Conservation (phyloP, 1,140 invertebrate genomes). For the Heliothis virescens region DNA sequence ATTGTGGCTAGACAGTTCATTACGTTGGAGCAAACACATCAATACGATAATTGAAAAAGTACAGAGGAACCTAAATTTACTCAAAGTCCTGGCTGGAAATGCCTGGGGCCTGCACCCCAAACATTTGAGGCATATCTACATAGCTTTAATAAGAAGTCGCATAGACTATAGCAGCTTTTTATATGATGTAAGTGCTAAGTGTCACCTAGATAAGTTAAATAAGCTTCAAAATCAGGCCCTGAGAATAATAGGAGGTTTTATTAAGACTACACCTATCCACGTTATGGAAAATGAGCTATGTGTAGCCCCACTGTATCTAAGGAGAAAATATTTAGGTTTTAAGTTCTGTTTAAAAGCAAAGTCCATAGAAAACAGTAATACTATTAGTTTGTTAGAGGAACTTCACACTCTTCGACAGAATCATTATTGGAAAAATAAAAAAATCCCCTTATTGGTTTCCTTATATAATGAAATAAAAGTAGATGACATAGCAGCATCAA, state of each 20-base stretch:
- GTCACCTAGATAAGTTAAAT: not conserved
- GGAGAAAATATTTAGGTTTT: conserved; percentile 50
- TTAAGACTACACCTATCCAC: conserved; percentile 26
- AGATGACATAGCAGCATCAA: not conserved
- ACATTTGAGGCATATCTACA: not conserved
- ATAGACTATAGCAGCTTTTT: not conserved
- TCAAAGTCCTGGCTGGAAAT: not conserved
- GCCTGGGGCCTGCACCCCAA: not conserved
- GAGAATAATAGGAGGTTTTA: conserved; percentile 8
- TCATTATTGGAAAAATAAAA: conserved; percentile 43
- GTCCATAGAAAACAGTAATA: conserved; percentile 17
- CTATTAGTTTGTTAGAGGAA: not conserved
- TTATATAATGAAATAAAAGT: too few species aligned
- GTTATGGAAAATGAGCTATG: conserved; percentile 51
- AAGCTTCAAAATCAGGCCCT: not conserved
- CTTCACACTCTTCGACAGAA: conserved; percentile 12
- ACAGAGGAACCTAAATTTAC: not conserved
- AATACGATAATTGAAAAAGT: not conserved
- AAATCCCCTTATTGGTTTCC: conserved; percentile 8
- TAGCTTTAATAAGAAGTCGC: not conserved
- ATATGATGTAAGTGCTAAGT: not conserved
- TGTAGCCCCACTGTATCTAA: conserved; percentile 47
- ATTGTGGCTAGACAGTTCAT: not conserved
- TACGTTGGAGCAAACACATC: conserved; percentile 3
- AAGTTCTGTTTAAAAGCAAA: conserved; percentile 52